A percentile compares a stretch with the other conserved stretches of the same genome.
phyloP scores from a whole-genome alignment of 2,113 vertebrate genomes.

The Varanus komodoensis region DNA sequence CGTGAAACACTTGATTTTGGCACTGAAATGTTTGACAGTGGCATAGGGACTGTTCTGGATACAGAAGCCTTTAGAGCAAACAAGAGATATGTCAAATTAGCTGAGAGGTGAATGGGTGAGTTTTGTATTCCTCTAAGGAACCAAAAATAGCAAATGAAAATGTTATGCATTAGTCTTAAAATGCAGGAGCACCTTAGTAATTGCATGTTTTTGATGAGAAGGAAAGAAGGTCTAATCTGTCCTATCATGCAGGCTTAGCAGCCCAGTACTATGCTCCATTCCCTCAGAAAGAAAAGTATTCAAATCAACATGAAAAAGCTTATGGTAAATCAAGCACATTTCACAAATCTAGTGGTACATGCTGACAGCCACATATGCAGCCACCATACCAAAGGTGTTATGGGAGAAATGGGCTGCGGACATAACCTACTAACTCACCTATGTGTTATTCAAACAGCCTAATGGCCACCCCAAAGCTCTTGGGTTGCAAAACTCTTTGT shows the following conservation, averaged over 20 bases:
- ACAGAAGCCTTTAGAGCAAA: constrained; percentile 78
- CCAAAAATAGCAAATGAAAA: neutral
- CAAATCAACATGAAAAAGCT: neutral
- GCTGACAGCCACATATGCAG: neutral
- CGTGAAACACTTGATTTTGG: constrained; percentile 88
- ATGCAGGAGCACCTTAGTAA: neutral
- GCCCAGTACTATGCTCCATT: neutral
- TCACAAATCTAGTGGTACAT: neutral
- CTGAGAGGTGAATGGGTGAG: constrained; percentile 10
- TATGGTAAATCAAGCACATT: neutral
- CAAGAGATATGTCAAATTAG: constrained; percentile 11
- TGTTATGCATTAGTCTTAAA: neutral
- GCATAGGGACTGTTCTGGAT: constrained; percentile 84
- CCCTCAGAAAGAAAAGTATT: neutral
- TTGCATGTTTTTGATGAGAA: neutral
- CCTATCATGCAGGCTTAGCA: neutral
- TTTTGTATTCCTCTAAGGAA: neutral
- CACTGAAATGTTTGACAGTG: constrained; percentile 85
- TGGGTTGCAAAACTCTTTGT: neutral
- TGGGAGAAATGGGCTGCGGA: neutral
- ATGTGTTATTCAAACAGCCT: neutral
- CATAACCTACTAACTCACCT: neutral
- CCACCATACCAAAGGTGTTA: neutral
- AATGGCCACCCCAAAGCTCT: neutral
- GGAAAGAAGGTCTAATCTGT: neutral